These are phyloP conservation scores for Aramus guarauna DNA, from an alignment of 2,113 vertebrate genomes.

Conservation along the genomic window DNA sequence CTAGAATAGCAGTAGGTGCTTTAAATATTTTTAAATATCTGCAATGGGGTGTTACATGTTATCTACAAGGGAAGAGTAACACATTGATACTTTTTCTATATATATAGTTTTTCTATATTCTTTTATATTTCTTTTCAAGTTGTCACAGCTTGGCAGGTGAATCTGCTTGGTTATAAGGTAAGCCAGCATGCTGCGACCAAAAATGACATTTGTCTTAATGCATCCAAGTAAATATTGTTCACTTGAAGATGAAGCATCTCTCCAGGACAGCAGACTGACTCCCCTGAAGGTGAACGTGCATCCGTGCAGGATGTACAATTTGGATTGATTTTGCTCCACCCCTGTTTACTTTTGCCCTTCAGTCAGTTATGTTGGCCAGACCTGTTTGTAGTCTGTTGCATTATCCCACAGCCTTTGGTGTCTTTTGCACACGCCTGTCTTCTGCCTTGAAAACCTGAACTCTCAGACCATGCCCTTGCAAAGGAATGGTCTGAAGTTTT, in stretches of 20 bases:
- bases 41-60: not conserved
- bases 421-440: not conserved
- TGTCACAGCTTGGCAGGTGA: not conserved
- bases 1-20: not conserved
- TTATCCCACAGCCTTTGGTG: constrained; percentile 4
- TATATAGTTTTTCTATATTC: not conserved
- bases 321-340: constrained; percentile 22
- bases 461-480: not conserved
- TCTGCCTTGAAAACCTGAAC: not conserved
- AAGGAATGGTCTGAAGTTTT: not conserved
- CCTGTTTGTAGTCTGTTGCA: not conserved
- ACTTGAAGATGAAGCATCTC: not conserved
- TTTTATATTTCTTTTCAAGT: not conserved
- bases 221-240: constrained; percentile 17
- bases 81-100: not conserved
- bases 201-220: constrained; percentile 31
- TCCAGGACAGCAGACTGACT: constrained; percentile 11
- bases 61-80: not conserved
- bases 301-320: not conserved
- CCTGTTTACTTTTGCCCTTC: constrained; percentile 37
- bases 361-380: constrained; percentile 34
- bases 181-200: not conserved
- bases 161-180: not conserved
- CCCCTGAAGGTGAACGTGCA: constrained; percentile 3
- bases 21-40: not conserved